These are phyloP conservation scores for Corythornis madagascariensis DNA, from an alignment of 2,113 vertebrate genomes.

Conservation along the genomic window DNA sequence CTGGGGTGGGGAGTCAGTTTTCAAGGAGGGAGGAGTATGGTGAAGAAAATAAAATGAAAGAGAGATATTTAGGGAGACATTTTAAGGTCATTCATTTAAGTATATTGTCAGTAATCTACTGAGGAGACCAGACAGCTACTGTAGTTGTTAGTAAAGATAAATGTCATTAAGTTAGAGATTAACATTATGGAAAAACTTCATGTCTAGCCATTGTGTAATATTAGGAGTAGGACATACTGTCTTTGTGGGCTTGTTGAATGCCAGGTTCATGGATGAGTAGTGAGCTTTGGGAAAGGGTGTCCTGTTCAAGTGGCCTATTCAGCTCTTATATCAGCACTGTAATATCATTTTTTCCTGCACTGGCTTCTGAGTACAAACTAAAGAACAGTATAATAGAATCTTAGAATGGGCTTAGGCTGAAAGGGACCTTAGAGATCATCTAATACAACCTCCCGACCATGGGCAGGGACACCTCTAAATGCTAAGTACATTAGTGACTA, in stretches of 20 bases:
- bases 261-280: constrained; percentile 42
- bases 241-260: constrained; percentile 48
- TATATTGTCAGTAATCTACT: constrained; percentile 58
- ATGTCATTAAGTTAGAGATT: constrained; percentile 59
- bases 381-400: not conserved
- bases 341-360: constrained; percentile 5
- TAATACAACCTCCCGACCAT: no score
- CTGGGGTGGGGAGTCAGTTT: not conserved
- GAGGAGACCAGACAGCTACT: constrained; percentile 57
- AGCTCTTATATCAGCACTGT: not conserved
- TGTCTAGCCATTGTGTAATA: constrained; percentile 57
- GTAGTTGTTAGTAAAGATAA: constrained; percentile 63
- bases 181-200: constrained; percentile 56
- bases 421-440: no score
- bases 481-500: not conserved
- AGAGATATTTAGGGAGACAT: constrained; percentile 48
- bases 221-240: constrained; percentile 51
- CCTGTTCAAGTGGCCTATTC: constrained; percentile 34
- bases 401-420: no score
- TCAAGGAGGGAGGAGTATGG: not conserved
- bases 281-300: not conserved
- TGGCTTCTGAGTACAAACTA: not conserved
- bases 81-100: constrained; percentile 60
- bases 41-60: constrained; percentile 4
- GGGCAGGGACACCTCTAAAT: not conserved